phyloP scores from a whole-genome alignment of 1,140 invertebrate species.

The Rhysida immarginata region DNA sequence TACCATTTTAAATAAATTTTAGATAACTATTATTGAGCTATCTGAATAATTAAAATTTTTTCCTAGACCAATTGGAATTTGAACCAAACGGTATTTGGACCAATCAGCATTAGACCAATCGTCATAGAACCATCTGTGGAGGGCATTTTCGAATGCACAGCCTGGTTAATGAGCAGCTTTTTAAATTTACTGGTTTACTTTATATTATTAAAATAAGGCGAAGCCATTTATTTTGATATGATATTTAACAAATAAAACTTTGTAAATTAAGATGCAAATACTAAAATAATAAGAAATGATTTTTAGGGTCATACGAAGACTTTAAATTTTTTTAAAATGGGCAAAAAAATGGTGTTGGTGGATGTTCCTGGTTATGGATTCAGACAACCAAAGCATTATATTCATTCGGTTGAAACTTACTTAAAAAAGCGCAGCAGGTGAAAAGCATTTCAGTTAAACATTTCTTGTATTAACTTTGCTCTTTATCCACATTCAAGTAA shows the following conservation, averaged over 20 bases:
- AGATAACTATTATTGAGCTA: no score
- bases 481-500: no score
- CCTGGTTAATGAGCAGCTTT: no score
- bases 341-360: constrained; percentile 20
- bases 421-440: constrained; percentile 21
- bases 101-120: no score
- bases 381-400: constrained; percentile 25
- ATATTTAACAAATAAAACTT: neutral
- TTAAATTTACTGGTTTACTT: neutral
- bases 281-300: constrained; percentile 4
- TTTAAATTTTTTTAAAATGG: constrained; percentile 24
- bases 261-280: neutral
- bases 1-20: no score
- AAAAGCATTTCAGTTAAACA: no score
- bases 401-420: constrained; percentile 22
- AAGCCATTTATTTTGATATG: neutral
- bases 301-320: constrained; percentile 25
- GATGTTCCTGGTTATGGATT: constrained; percentile 29
- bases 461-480: no score
- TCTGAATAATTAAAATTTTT: no score
- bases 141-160: no score
- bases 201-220: neutral
- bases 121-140: no score
- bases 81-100: no score
- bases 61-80: no score